Evolutionary conservation across 2,113 vertebrate genomes (phyloP), one percentile per base, ranked within the genome.

Genomic region (Monopterus albus): DNA sequence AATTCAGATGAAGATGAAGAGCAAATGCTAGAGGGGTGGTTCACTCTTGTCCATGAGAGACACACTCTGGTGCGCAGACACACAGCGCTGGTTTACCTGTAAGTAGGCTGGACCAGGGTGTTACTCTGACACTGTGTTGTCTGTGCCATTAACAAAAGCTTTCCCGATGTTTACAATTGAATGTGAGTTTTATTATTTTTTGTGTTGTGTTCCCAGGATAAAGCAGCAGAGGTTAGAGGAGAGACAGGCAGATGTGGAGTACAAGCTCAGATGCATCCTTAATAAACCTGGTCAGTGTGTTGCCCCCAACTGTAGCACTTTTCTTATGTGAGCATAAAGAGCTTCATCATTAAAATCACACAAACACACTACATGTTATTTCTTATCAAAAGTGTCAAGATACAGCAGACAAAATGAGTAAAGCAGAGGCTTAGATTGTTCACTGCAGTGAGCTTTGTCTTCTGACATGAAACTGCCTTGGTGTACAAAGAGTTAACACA

Each of bases 201-300:
- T 31, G 8, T 6, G 29, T 31, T 51, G 12, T 73, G 68, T 80
- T 73, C 28, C 3, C 55, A 99, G 97, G 69, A 93, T 91, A 50
- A 96, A 96, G 88, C 97, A 98, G 91, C 94, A 96, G 87, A 93
- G 90, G 67, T 87, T 99, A 69, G 97, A 99, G 82, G 95, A 96
- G 85, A 93, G 93, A 9, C 97, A 99, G 83, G 94, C 94, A 0
- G 96, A 98, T 0, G 95, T 98, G 64, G 97, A 98, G 59, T 98
- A 93, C 0, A 91, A 95, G 59, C 89, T 99, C 36, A 89, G 97
- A 3, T 95, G 97, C 84, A 94, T 99, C 25, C 94, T 98, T 58
- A 96, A 96, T 70, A 99, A 96, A 89, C 96, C 96, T 10, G 96
- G 97, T 96, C 79, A 84, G 70, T 52, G 6, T 50, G 2, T 60